These are phyloP conservation scores for Pangasius macronema DNA, from an alignment of 2,797 vertebrate species.

Conservation along the genomic window DNA sequence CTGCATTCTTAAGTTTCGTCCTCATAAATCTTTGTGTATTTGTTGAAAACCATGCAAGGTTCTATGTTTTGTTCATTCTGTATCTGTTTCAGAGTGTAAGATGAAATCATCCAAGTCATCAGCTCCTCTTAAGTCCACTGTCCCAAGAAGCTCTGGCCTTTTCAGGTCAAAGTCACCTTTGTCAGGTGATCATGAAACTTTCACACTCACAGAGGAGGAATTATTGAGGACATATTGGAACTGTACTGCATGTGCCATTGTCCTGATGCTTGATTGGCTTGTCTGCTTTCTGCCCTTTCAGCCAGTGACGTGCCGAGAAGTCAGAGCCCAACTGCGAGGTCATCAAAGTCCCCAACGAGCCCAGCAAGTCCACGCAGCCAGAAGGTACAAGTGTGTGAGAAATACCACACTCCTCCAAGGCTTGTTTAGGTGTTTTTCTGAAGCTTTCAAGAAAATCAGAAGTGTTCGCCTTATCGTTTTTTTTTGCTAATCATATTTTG, in stretches of 20 bases:
- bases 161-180: slow-evolving; percentile 49
- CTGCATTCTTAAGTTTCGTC: background rate
- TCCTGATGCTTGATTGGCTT: background rate
- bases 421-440: background rate
- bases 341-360: slow-evolving; percentile 86
- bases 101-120: slow-evolving; percentile 45
- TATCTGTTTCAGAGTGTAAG: slow-evolving; percentile 55
- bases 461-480: background rate
- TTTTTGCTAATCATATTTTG: no score
- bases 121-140: slow-evolving; percentile 31
- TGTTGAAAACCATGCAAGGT: background rate
- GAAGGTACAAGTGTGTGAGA: slow-evolving; percentile 75
- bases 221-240: background rate
- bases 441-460: background rate
- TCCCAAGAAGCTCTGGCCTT: slow-evolving; percentile 33
- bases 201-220: background rate
- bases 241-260: background rate
- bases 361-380: slow-evolving; percentile 82
- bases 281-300: slow-evolving; percentile 57
- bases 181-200: slow-evolving; percentile 36
- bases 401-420: background rate
- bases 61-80: slow-evolving; percentile 6
- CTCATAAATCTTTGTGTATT: background rate
- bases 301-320: slow-evolving; percentile 84
- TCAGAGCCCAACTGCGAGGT: slow-evolving; percentile 82